Base-by-base conservation (phyloP, 2,888 invertebrate genomes). In the Nemotelus nigrinus region DNA sequence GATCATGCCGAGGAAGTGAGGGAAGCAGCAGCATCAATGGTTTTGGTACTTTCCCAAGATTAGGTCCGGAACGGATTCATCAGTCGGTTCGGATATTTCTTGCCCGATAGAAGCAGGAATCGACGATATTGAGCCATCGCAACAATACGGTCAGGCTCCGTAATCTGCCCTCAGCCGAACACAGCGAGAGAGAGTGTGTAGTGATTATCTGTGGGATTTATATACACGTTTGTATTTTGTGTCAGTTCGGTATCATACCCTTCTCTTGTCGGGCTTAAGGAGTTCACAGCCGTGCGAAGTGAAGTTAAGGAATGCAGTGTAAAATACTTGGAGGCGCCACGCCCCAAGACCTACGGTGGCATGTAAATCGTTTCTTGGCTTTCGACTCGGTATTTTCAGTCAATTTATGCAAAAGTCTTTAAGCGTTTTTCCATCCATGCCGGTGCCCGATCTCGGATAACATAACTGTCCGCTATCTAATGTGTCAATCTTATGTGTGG, bases 11-110 rank as follows among this genome's bases (percentile, higher is more conserved):
- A 43, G 41, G 63, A 63, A 60, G 50, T 43, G 48, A 63, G 74
- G 44, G 60, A 74, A 57, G 58, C 57, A 60, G 60, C 74, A 60
- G 48, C 45, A 41, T 53, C 7, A 53, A 70, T 70, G 70, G 70
- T 70, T 70, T 60, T 74, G 74, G 48, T 74, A 74, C 63, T 72
- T 74, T 74, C 74, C 48, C 74, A 60, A 74, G 74, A 74, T 74
- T 74, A 60, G 74, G 63, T 48, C 63, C 63, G 74, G 63, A 74
- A 74, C 63, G 60, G 60, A 60, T 74, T 74, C 76, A 76, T 72
- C 76, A 76, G 76, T 76, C 76, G 65, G 53, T 76, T 76, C 55
- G 65, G 65, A 76, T 47, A 65, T 65, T 76, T 57, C 76, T 57
- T 76, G 76, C 67, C 53, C 65, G 76, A 5, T 55, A 63, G 76